These are phyloP conservation scores for Pseudoips prasinana DNA, from an alignment of 2,888 invertebrate species.

Conservation along the genomic window DNA sequence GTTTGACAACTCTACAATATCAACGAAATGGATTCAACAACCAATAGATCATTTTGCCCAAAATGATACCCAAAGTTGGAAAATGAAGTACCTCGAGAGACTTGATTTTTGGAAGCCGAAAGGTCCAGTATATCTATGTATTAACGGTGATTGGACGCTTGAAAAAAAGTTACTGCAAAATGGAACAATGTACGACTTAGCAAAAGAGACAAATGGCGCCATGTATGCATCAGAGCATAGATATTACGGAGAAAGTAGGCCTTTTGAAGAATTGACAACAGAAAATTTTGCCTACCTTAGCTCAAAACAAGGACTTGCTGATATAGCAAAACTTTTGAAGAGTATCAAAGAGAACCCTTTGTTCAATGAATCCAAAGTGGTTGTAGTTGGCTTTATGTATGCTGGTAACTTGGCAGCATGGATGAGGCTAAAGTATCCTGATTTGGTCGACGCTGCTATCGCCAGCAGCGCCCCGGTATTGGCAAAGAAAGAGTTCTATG, in stretches of 20 bases:
- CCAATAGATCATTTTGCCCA: conserved; percentile 61
- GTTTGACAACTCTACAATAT: conserved; percentile 29
- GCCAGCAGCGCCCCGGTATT: conserved; percentile 71
- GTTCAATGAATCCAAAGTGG: conserved; percentile 56
- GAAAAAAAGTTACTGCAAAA: conserved; percentile 46
- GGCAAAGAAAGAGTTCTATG: conserved; percentile 64
- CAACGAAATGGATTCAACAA: conserved; percentile 55
- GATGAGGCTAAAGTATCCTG: conserved; percentile 61
- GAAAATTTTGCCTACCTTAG: conserved; percentile 56
- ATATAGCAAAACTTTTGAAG: conserved; percentile 50
- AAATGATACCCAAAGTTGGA: conserved; percentile 51
- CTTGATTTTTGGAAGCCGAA: conserved; percentile 49
- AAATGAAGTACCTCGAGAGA: conserved; percentile 64
- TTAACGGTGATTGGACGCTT: conserved; percentile 60
- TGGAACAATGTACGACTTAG: conserved; percentile 59
- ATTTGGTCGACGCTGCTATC: conserved; percentile 62
- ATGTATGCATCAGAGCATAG: conserved; percentile 65
- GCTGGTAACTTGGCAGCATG: conserved; percentile 70
- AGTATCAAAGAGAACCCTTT: conserved; percentile 41
- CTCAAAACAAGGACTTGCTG: conserved; percentile 64
- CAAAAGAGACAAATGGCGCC: conserved; percentile 65
- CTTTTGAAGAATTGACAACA: conserved; percentile 45
- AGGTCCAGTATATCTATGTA: conserved; percentile 61
- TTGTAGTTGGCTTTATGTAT: conserved; percentile 68
- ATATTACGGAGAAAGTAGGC: conserved; percentile 67